Base-by-base conservation (phyloP, 2,888 invertebrate genomes). In the Cantharis nigra region DNA sequence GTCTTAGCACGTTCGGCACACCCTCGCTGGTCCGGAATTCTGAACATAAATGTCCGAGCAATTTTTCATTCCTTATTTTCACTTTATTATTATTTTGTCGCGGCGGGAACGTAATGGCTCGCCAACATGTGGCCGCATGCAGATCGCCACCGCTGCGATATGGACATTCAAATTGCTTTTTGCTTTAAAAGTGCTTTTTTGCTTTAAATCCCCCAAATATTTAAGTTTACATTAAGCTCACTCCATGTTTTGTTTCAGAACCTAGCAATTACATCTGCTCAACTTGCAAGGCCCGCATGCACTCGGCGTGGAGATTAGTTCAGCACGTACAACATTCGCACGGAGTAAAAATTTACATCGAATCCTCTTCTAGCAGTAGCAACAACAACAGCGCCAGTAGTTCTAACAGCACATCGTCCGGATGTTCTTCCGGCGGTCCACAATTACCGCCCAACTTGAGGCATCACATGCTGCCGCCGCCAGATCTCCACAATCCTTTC, bases 241-340 rank as follows among this genome's bases (percentile, higher is more conserved):
- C 70, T 70, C 63, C 63, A 49, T 49, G 79, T 84, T 86, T 84
- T 89, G 88, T 92, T 92, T 80, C 94, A 97, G 98, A 98, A 90
- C 98, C 98, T 81, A 95, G 95, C 89, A 96, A 96, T 91, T 96
- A 97, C 89, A 95, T 97, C 82, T 98, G 98, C 87, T 96, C 95
- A 69, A 97, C 97, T 82, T 98, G 98, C 91, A 97, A 97, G 86
- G 94, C 96, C 80, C 93, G 96, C 71, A 93, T 96, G 83, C 94
- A 94, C 83, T 97, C 97, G n/a, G 98, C 98, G 9, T 98, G 98
- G 98, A 92, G 95, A 76, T 91, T 98, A 79, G 92, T 98, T 63
- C 98, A 98, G 87, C 98, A 98, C 88, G 98, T 96, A 28, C 98
- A 98, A 88, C 95, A 95, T 85, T 93, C 95, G 78, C 98, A 98